Evolutionary conservation across 2,888 invertebrate genomes (phyloP).

Genomic region (Agrotis clavis): DNA sequence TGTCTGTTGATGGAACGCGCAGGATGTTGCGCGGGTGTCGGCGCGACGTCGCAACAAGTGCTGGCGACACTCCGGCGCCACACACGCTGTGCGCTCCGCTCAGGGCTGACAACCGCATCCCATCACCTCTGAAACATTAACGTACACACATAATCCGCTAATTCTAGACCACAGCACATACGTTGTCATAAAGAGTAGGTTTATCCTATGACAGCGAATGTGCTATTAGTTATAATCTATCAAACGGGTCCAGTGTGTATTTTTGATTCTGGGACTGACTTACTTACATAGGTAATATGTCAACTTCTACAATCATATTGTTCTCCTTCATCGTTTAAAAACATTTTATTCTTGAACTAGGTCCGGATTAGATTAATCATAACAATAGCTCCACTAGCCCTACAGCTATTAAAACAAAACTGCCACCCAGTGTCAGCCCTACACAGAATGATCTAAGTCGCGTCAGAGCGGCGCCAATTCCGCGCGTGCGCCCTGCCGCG

Average conservation of each 20-base stretch:
- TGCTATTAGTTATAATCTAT: neutral
- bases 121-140: neutral
- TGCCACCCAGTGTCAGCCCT: conserved; percentile 22
- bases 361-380: too few species aligned
- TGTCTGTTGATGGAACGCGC: conserved; percentile 49
- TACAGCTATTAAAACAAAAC: too few species aligned
- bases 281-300: too few species aligned
- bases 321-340: neutral
- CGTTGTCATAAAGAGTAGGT: too few species aligned
- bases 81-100: neutral
- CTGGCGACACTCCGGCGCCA: conserved; percentile 82
- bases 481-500: conserved; percentile 28
- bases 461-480: conserved; percentile 19
- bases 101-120: conserved; percentile 32
- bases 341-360: neutral
- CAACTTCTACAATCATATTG: too few species aligned
- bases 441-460: conserved; percentile 4
- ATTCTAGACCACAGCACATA: too few species aligned
- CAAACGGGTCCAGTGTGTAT: neutral
- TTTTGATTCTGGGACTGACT: too few species aligned
- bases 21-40: conserved; percentile 45
- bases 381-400: too few species aligned
- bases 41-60: conserved; percentile 80
- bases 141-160: too few species aligned
- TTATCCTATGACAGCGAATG: too few species aligned